These are phyloP conservation scores for Sebastes schlegelii DNA, from an alignment of 2,113 vertebrate genomes.

Conservation along the genomic window DNA sequence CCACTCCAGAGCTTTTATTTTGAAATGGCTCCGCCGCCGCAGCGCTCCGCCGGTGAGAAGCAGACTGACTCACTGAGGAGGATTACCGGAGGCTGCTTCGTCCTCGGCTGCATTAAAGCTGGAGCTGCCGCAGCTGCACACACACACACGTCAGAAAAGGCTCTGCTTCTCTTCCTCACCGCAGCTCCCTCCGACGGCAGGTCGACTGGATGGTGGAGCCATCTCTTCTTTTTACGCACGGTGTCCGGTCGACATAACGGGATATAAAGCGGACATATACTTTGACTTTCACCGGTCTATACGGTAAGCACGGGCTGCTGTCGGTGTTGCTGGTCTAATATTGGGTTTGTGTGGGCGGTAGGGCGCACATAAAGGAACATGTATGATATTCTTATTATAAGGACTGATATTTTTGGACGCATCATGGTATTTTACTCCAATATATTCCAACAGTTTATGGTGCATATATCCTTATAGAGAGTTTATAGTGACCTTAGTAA, in stretches of 20 bases:
- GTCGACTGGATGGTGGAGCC: conserved; percentile 59
- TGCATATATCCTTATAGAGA: neutral
- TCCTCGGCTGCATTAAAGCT: conserved; percentile 76
- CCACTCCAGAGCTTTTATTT: conserved; percentile 51
- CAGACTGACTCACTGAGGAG: conserved; percentile 2
- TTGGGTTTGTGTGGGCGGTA: conserved; percentile 26
- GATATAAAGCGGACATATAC: conserved; percentile 12
- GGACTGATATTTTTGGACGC: neutral
- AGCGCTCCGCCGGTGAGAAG: neutral
- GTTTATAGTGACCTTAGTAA: neutral
- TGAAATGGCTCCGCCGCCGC: conserved; percentile 9
- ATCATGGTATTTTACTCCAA: neutral
- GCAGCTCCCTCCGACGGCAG: conserved; percentile 56
- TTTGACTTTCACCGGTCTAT: conserved; percentile 16
- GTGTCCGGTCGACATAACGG: conserved; percentile 7
- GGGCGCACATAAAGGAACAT: conserved; percentile 4
- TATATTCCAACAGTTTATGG: neutral
- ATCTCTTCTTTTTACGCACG: conserved; percentile 14
- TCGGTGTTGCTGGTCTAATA: neutral
- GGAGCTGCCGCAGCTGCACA: conserved; percentile 77
- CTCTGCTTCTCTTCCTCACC: conserved; percentile 50
- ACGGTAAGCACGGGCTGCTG: conserved; percentile 53
- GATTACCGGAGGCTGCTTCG: conserved; percentile 65
- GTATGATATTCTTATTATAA: neutral
- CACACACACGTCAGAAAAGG: conserved; percentile 65